Evolutionary conservation across 2,113 vertebrate species (phyloP).

Genomic region (Strigops habroptila): DNA sequence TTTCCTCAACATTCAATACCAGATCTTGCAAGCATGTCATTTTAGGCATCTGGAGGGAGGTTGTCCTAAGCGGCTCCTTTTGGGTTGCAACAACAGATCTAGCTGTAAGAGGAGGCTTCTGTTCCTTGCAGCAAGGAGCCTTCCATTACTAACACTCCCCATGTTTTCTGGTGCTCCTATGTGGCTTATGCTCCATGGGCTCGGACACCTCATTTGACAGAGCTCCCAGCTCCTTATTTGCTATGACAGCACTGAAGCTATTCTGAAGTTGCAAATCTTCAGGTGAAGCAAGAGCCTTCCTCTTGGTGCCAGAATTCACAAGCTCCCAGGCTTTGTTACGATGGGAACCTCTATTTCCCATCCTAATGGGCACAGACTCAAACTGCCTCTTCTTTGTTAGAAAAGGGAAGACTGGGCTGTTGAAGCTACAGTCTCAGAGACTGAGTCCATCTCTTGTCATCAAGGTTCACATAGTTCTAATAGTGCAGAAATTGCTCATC

Average conservation of each 20-base stretch:
- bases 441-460: background rate
- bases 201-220: background rate
- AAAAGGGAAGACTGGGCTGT: background rate
- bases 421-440: background rate
- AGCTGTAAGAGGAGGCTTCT: background rate
- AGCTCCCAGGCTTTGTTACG: background rate
- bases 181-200: background rate
- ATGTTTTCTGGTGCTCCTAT: background rate
- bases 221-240: background rate
- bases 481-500: background rate
- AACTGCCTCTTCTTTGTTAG: background rate
- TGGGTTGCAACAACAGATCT: background rate
- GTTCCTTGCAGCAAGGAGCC: background rate
- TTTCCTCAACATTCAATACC: background rate
- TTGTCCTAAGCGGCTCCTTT: no score
- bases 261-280: background rate
- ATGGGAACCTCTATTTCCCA: background rate
- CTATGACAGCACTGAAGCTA: background rate
- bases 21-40: background rate
- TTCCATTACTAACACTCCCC: background rate
- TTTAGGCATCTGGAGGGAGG: background rate
- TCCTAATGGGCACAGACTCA: background rate
- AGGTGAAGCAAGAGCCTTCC: background rate
- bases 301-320: background rate
- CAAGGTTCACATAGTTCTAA: background rate